phyloP scores from a whole-genome alignment of 1,140 invertebrate species.

The Pectinophora gossypiella region DNA sequence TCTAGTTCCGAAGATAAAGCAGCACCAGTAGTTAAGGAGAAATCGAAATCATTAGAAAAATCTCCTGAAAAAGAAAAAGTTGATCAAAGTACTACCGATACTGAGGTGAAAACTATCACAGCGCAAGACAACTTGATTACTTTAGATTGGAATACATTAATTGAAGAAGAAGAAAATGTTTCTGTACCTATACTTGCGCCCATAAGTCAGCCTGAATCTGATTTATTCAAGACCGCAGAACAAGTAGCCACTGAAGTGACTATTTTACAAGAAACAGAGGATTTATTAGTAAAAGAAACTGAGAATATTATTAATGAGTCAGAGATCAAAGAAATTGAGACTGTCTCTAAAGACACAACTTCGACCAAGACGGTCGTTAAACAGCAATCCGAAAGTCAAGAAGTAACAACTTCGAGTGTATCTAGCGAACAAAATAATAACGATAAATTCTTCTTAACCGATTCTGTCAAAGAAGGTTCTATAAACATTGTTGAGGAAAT shows the following conservation, averaged over 20 bases:
- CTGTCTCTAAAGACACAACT: background rate
- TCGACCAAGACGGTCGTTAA: background rate
- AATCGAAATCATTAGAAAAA: slow-evolving; percentile 1
- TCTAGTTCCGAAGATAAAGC: slow-evolving; percentile 7
- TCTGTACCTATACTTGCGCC: slow-evolving; percentile 28
- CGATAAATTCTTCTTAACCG: slow-evolving; percentile 46
- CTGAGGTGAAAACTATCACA: background rate
- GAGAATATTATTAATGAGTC: background rate
- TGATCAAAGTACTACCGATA: background rate
- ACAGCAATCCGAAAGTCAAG: too few species aligned
- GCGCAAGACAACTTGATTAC: slow-evolving; percentile 17
- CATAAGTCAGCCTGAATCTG: slow-evolving; percentile 19
- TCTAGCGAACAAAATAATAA: slow-evolving; percentile 60
- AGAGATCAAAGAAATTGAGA: background rate
- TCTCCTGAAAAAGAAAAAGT: slow-evolving; percentile 3
- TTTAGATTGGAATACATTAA: slow-evolving; percentile 61
- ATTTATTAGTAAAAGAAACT: slow-evolving; percentile 14
- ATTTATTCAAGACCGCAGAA: slow-evolving; percentile 16
- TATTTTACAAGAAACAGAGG: slow-evolving; percentile 37
- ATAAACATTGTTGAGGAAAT: slow-evolving; percentile 46
- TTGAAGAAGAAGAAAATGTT: slow-evolving; percentile 57
- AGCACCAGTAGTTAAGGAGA: slow-evolving; percentile 3
- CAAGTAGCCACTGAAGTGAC: slow-evolving; percentile 49
- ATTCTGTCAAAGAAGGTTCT: slow-evolving; percentile 35
- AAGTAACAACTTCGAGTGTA: slow-evolving; percentile 6